phyloP scores from a whole-genome alignment of 2,797 vertebrate genomes.

The Acanthurus lineatus region DNA sequence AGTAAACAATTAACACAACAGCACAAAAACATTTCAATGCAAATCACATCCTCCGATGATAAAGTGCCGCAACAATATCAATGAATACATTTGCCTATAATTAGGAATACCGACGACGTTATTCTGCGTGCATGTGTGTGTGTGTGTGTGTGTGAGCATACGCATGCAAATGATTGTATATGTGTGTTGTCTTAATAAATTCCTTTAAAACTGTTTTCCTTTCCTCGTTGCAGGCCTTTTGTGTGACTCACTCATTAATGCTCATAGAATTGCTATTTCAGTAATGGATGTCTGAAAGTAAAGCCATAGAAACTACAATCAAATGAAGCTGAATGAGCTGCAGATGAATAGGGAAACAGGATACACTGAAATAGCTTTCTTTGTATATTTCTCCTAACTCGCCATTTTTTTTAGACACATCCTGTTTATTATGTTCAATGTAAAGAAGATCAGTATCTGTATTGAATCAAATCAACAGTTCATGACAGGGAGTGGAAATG shows the following conservation, averaged over 20 bases:
- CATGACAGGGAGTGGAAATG: constrained; percentile 21
- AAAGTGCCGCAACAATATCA: constrained; percentile 79
- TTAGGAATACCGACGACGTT: constrained; percentile 75
- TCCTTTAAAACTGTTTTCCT: constrained; percentile 61
- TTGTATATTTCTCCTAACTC: constrained; percentile 19
- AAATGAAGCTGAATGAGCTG: constrained; percentile 65
- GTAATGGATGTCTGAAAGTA: constrained; percentile 68
- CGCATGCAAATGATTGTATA: constrained; percentile 29
- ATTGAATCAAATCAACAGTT: constrained; percentile 36
- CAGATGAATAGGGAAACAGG: constrained; percentile 50
- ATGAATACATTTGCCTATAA: constrained; percentile 82
- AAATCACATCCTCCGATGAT: constrained; percentile 81
- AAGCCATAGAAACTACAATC: constrained; percentile 67
- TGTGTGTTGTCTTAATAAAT: constrained; percentile 45
- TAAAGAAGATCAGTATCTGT: constrained; percentile 45
- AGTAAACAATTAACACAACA: constrained; percentile 85
- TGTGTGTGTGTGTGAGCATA: constrained; percentile 10
- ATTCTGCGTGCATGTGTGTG: not conserved
- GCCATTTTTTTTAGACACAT: constrained; percentile 44
- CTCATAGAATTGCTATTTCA: constrained; percentile 71
- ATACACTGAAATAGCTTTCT: constrained; percentile 47
- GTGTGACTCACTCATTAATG: constrained; percentile 74
- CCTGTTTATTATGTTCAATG: constrained; percentile 52
- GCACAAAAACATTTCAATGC: constrained; percentile 78
- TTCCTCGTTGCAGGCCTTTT: constrained; percentile 61